Percentiles rank a stretch among this genome's conserved stretches.
Conservation (phyloP, 2,888 invertebrate genomes). For the Nephrotoma flavescens region DNA sequence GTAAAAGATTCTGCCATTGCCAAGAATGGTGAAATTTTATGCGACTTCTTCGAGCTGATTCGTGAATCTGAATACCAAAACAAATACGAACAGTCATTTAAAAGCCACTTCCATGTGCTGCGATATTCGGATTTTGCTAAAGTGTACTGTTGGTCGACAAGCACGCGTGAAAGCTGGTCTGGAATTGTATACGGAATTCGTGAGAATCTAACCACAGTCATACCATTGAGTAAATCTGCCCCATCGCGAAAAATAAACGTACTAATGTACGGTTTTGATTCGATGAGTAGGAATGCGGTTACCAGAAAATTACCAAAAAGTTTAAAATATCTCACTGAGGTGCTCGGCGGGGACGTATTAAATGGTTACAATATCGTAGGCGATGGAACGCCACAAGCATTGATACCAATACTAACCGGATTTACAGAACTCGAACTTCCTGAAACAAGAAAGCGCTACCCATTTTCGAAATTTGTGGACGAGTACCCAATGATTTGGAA, state of each 20-base stretch:
- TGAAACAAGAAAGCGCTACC: slow-evolving; percentile 58
- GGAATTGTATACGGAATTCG: slow-evolving; percentile 35
- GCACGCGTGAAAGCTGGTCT: slow-evolving; percentile 38
- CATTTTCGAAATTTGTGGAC: slow-evolving; percentile 50
- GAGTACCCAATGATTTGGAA: slow-evolving; percentile 79
- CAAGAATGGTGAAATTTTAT: slow-evolving; percentile 29
- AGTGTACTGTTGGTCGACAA: slow-evolving; percentile 41
- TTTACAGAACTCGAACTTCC: slow-evolving; percentile 75
- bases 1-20: slow-evolving; percentile 25
- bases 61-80: slow-evolving; percentile 41
- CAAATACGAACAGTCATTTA: neutral
- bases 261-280: slow-evolving; percentile 79
- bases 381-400: slow-evolving; percentile 73
- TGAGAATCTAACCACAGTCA: neutral
- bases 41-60: slow-evolving; percentile 52
- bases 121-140: slow-evolving; percentile 55
- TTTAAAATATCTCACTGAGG: slow-evolving; percentile 48
- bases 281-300: slow-evolving; percentile 69
- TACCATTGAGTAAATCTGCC: neutral
- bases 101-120: slow-evolving; percentile 20
- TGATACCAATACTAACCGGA: slow-evolving; percentile 79
- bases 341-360: slow-evolving; percentile 45
- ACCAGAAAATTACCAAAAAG: slow-evolving; percentile 63
- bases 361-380: slow-evolving; percentile 75
- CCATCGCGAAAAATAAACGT: slow-evolving; percentile 38